phyloP scores from a whole-genome alignment of 2,888 invertebrate species.

The Atrina japonica region DNA sequence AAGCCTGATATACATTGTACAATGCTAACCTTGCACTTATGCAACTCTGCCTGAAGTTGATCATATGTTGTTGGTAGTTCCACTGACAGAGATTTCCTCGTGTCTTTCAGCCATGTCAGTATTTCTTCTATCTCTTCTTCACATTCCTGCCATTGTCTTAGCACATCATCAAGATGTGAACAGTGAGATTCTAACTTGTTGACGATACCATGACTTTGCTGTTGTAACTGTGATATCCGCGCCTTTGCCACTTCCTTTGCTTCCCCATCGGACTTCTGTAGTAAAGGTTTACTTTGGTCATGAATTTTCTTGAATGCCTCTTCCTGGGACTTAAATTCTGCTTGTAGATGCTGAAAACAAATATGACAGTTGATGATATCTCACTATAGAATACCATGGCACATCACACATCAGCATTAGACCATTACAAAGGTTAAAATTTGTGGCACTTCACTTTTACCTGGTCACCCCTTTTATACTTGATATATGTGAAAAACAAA shows the following conservation, averaged over 20 bases:
- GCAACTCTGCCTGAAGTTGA: constrained; percentile 72
- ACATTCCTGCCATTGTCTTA: constrained; percentile 73
- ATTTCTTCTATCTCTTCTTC: constrained; percentile 77
- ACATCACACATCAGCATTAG: no score
- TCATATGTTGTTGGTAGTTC: constrained; percentile 74
- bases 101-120: constrained; percentile 74
- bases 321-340: constrained; percentile 71
- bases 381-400: no score
- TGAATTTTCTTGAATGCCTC: constrained; percentile 70
- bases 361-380: no score
- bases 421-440: no score
- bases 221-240: constrained; percentile 62
- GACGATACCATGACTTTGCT: constrained; percentile 65
- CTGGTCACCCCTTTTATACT: no score
- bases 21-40: constrained; percentile 76
- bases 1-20: no score
- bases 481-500: no score
- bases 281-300: constrained; percentile 65
- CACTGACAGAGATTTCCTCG: constrained; percentile 57
- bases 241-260: constrained; percentile 63
- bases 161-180: constrained; percentile 63
- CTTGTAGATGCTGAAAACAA: constrained; percentile 62
- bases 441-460: no score
- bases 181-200: constrained; percentile 65
- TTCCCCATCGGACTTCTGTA: constrained; percentile 65